These are phyloP conservation scores for Thaumatotibia leucotreta DNA, from an alignment of 1,140 invertebrate species.

Conservation along the genomic window DNA sequence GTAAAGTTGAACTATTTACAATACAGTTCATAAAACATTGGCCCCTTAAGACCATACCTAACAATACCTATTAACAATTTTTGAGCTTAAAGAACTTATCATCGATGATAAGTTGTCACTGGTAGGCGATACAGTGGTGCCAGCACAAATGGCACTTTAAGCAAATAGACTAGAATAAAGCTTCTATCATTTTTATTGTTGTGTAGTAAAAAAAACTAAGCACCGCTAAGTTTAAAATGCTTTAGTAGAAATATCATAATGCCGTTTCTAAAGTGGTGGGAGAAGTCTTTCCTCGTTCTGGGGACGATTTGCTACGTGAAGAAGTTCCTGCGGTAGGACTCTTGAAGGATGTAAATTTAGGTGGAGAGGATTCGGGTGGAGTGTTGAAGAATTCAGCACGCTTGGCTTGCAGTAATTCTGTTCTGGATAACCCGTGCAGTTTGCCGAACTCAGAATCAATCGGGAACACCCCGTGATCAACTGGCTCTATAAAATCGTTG, in stretches of 20 bases:
- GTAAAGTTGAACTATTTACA: conserved; percentile 33
- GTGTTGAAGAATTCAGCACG: conserved; percentile 76
- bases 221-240: conserved; percentile 38
- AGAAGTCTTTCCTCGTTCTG: conserved; percentile 40
- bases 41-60: conserved; percentile 64
- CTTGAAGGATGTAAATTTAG: conserved; percentile 60
- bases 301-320: conserved; percentile 6
- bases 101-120: conserved; percentile 36
- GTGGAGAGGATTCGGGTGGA: conserved; percentile 48
- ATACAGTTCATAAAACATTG: conserved; percentile 58
- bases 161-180: conserved; percentile 74
- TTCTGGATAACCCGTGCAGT: conserved; percentile 53
- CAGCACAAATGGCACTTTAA: conserved; percentile 59
- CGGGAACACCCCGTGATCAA: conserved; percentile 58
- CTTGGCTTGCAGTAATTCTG: conserved; percentile 76
- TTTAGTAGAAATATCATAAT: conserved; percentile 70
- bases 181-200: conserved; percentile 63
- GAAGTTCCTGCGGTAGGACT: conserved; percentile 33
- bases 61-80: conserved; percentile 35
- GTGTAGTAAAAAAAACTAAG: conserved; percentile 39
- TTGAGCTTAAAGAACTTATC: conserved; percentile 45
- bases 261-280: conserved; percentile 78
- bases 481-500: conserved; percentile 31
- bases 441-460: conserved; percentile 45
- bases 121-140: conserved; percentile 40